Percentiles rank a stretch among this genome's conserved stretches.
These are phyloP conservation scores for Anoplolepis gracilipes DNA, from an alignment of 1,140 invertebrate species.

Conservation along the genomic window DNA sequence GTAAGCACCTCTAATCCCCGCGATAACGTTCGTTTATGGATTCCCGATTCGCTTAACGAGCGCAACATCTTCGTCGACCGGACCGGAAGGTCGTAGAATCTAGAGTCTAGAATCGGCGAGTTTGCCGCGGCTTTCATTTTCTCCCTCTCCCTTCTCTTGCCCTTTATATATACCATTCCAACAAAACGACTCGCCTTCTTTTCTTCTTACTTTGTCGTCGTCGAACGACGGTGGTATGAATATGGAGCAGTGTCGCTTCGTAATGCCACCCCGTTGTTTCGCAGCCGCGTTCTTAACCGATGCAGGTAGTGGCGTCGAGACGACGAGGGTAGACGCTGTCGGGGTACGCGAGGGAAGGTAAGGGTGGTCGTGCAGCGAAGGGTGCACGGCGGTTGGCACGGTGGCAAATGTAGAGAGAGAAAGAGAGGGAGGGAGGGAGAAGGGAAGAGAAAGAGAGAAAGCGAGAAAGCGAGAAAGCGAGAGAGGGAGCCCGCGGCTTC, in stretches of 20 bases:
- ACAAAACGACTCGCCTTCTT: constrained; percentile 45
- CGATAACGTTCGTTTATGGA: constrained; percentile 30
- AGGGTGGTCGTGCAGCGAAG: constrained; percentile 11
- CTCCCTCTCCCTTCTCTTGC: neutral
- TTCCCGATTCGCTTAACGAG: constrained; percentile 61
- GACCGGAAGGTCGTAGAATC: constrained; percentile 47
- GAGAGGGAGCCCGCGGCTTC: constrained; percentile 75
- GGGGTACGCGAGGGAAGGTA: neutral
- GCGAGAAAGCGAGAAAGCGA: constrained; percentile 24
- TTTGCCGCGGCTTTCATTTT: constrained; percentile 22
- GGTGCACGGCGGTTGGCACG: constrained; percentile 45
- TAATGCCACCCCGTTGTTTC: constrained; percentile 68
- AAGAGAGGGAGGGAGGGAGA: neutral
- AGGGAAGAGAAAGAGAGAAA: neutral
- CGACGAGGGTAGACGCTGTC: constrained; percentile 20
- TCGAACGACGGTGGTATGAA: constrained; percentile 77
- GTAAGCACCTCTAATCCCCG: constrained; percentile 62
- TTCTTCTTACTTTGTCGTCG: constrained; percentile 64
- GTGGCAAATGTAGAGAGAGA: constrained; percentile 31
- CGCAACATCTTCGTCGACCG: constrained; percentile 43
- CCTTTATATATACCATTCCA: neutral
- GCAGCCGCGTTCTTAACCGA: constrained; percentile 62
- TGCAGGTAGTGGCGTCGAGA: constrained; percentile 42
- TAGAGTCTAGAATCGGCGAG: neutral
- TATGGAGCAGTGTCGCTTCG: constrained; percentile 71